A percentile compares a stretch with the other conserved stretches of the same genome.
Conservation (phyloP, 1,140 invertebrate genomes). For the Conopomorpha cramerella region DNA sequence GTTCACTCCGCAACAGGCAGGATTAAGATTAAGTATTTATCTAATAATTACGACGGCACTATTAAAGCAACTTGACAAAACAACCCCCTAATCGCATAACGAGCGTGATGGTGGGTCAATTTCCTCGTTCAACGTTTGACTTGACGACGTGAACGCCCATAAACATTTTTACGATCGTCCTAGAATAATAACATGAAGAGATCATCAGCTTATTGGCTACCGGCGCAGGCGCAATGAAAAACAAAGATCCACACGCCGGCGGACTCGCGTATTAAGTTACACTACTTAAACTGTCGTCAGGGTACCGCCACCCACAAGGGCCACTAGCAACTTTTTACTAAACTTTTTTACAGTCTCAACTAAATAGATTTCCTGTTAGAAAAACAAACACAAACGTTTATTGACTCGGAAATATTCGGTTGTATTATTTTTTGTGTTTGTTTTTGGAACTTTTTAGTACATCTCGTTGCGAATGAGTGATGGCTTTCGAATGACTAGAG, state of each 20-base stretch:
- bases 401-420: slow-evolving; percentile 39
- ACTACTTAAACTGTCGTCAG: slow-evolving; percentile 54
- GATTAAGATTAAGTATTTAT: too few relatives aligned
- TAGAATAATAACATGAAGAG: slow-evolving; percentile 20
- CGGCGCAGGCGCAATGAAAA: slow-evolving; percentile 37
- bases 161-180: slow-evolving; percentile 11
- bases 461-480: slow-evolving; percentile 46
- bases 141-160: slow-evolving; percentile 12
- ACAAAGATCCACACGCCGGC: too few relatives aligned
- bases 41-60: too few relatives aligned
- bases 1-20: too few relatives aligned
- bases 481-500: slow-evolving; percentile 42
- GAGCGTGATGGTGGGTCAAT: too few relatives aligned
- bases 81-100: too few relatives aligned
- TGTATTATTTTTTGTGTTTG: slow-evolving; percentile 14
- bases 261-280: slow-evolving; percentile 41
- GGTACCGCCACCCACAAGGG: slow-evolving; percentile 42
- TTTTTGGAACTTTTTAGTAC: slow-evolving; percentile 6
- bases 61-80: too few relatives aligned
- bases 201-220: slow-evolving; percentile 31
- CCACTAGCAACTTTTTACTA: slow-evolving; percentile 15
- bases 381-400: slow-evolving; percentile 53
- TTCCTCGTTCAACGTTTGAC: too few relatives aligned
- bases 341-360: slow-evolving; percentile 28
- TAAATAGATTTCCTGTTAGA: slow-evolving; percentile 56